A percentile compares a stretch with the other conserved stretches of the same genome.
phyloP scores from a whole-genome alignment of 2,113 vertebrate genomes.

The Vicugna pacos region DNA sequence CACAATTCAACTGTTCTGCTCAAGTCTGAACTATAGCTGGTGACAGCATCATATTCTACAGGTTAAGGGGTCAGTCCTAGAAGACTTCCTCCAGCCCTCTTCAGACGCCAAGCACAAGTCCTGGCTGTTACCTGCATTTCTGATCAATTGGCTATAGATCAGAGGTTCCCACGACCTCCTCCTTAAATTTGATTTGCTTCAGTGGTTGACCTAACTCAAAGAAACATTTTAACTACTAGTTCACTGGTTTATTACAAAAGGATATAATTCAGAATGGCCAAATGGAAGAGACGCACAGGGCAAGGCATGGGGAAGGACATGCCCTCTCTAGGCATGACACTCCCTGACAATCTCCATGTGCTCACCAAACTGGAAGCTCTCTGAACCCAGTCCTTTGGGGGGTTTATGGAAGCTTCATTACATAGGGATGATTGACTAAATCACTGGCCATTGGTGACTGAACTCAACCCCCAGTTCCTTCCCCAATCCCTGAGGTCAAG shows the following conservation, averaged over 20 bases:
- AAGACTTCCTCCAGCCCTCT: neutral
- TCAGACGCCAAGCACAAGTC: too few relatives aligned
- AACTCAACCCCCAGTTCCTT: neutral
- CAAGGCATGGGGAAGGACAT: neutral
- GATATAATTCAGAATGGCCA: neutral
- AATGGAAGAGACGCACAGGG: neutral
- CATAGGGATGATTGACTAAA: neutral
- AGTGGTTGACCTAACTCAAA: neutral
- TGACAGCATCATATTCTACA: neutral
- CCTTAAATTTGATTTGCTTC: neutral
- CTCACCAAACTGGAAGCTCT: neutral
- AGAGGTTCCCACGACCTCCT: neutral
- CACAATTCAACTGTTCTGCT: neutral
- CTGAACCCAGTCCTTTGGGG: neutral
- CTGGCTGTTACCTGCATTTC: neutral
- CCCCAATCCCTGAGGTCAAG: neutral
- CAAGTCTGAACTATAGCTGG: neutral
- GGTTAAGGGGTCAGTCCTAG: neutral
- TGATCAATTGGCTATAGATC: neutral
- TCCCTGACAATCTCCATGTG: neutral
- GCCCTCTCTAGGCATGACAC: neutral
- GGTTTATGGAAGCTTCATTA: neutral
- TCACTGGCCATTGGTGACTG: neutral
- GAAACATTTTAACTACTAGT: neutral
- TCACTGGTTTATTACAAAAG: neutral